Conservation (phyloP, 2,888 invertebrate species). For the Sycophila texana region DNA sequence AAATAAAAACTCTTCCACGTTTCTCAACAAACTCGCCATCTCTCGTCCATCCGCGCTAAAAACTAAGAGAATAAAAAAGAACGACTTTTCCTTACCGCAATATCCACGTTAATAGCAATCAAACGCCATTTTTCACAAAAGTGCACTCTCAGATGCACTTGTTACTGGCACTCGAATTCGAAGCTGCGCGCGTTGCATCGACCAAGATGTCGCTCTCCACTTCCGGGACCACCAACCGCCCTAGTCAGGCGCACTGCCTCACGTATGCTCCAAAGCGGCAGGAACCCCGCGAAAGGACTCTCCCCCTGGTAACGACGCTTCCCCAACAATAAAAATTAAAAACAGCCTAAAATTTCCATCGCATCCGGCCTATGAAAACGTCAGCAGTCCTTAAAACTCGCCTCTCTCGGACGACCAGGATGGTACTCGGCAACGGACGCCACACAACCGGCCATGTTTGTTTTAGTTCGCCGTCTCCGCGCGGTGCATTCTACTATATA, state of each 20-base stretch:
- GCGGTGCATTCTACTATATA: background rate
- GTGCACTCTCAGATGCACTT: no score
- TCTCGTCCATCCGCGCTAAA: no score
- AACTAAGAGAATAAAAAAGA: no score
- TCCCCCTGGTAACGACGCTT: background rate
- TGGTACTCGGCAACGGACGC: constrained; percentile 65
- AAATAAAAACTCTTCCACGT: no score
- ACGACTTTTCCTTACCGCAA: no score
- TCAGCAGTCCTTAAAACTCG: background rate
- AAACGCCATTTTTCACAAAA: no score
- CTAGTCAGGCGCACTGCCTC: background rate
- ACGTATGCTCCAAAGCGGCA: background rate
- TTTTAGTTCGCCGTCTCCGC: constrained; percentile 65
- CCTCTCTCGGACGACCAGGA: background rate
- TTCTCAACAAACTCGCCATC: no score
- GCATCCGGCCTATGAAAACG: background rate
- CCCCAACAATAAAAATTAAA: background rate
- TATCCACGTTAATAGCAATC: no score
- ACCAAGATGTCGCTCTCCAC: constrained; percentile 9
- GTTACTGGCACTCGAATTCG: no score
- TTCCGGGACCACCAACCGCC: constrained; percentile 28
- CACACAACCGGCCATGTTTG: constrained; percentile 71
- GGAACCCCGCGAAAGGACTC: background rate
- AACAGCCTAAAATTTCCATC: background rate
- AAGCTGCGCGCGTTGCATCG: background rate